Percentiles rank a stretch among this genome's conserved stretches.
phyloP scores from a whole-genome alignment of 2,888 invertebrate species.

The Drosophila basisetae region DNA sequence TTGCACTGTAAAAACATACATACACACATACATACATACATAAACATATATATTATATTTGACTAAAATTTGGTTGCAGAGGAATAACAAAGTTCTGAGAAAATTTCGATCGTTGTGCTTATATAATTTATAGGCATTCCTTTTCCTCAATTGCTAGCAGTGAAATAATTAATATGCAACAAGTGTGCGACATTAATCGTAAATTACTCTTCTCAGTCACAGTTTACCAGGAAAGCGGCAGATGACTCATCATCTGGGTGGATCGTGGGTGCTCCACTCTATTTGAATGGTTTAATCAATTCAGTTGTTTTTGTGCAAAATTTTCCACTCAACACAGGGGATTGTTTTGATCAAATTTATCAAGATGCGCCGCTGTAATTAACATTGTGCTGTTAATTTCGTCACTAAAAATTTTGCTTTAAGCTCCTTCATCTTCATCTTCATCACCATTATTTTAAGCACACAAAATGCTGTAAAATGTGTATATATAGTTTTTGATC shows the following conservation, averaged over 20 bases:
- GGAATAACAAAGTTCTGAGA: constrained; percentile 51
- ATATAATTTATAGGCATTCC: constrained; percentile 50
- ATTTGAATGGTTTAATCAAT: constrained; percentile 16
- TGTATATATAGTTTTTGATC: background rate
- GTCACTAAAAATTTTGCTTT: background rate
- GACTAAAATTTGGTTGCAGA: constrained; percentile 2
- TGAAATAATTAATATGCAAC: constrained; percentile 69
- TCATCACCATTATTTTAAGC: background rate
- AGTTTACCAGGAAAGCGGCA: constrained; percentile 53
- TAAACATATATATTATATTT: background rate
- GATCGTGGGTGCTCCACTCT: constrained; percentile 2
- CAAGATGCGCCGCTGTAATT: constrained; percentile 35
- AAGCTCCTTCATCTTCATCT: background rate
- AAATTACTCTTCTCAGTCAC: constrained; percentile 48
- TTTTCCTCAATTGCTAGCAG: constrained; percentile 23
- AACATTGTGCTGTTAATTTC: constrained; percentile 42
- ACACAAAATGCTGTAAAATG: background rate
- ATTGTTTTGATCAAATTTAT: constrained; percentile 4
- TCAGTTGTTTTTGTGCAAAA: constrained; percentile 28
- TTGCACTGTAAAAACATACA: constrained; percentile 16
- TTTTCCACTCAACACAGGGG: constrained; percentile 49
- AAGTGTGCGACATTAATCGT: constrained; percentile 41
- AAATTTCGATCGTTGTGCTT: constrained; percentile 32
- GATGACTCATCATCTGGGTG: constrained; percentile 45
- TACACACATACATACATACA: background rate